Evolutionary conservation across 2,888 invertebrate species (phyloP).

Genomic region (Parnassius glacialis): DNA sequence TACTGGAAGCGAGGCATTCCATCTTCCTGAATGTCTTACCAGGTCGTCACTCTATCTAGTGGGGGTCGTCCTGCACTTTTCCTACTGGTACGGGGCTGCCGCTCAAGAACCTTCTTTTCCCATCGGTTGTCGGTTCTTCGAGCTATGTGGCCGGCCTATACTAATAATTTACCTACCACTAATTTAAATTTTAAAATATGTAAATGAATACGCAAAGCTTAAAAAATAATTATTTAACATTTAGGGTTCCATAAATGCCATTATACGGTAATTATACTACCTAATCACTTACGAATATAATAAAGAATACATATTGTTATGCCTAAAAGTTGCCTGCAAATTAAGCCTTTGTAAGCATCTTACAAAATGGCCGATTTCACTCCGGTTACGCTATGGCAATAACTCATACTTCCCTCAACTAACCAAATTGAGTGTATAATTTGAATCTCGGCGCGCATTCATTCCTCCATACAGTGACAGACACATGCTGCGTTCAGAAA

Average conservation of each 20-base stretch:
- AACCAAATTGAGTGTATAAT: constrained; percentile 79
- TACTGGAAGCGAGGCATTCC: too few relatives aligned
- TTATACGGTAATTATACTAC: constrained; percentile 51
- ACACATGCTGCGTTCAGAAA: constrained; percentile 71
- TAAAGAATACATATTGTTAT: constrained; percentile 55
- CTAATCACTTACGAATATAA: constrained; percentile 60
- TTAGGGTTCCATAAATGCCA: constrained; percentile 28
- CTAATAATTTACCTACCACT: too few relatives aligned
- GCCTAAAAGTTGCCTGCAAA: constrained; percentile 50
- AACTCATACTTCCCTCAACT: constrained; percentile 69
- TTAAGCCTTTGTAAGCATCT: constrained; percentile 52
- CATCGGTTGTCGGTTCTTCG: too few relatives aligned
- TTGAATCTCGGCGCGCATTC: constrained; percentile 67
- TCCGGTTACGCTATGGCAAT: constrained; percentile 68
- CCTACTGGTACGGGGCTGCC: too few relatives aligned
- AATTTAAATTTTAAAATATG: background rate
- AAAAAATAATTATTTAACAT: background rate
- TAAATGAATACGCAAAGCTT: background rate
- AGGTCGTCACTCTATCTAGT: too few relatives aligned
- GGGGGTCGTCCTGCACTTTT: too few relatives aligned
- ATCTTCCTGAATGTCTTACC: too few relatives aligned
- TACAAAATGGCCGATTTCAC: constrained; percentile 68
- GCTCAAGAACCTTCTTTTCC: too few relatives aligned
- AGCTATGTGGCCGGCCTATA: too few relatives aligned
- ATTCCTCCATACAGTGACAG: constrained; percentile 54